These are phyloP conservation scores for Perodicticus potto DNA, from an alignment of 2,797 vertebrate species.

Conservation along the genomic window DNA sequence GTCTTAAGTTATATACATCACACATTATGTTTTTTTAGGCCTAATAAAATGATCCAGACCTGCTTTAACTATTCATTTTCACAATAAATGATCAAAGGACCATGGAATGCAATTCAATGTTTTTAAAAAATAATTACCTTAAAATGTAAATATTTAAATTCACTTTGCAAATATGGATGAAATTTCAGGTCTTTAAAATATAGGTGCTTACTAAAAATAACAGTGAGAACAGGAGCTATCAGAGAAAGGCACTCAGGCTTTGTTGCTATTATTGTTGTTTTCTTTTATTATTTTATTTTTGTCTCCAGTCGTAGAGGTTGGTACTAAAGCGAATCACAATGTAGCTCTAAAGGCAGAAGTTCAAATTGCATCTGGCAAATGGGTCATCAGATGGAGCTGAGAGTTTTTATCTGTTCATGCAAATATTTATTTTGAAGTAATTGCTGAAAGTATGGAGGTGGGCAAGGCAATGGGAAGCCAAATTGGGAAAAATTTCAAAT, in stretches of 20 bases:
- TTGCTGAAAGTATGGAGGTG: neutral
- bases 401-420: neutral
- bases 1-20: neutral
- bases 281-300: neutral
- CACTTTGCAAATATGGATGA: constrained; percentile 11
- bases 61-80: constrained; percentile 40
- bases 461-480: neutral
- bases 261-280: neutral
- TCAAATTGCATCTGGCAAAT: neutral
- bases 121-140: constrained; percentile 17
- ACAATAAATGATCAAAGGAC: neutral
- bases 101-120: constrained; percentile 35
- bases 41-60: constrained; percentile 9
- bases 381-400: neutral
- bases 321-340: neutral
- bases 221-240: neutral
- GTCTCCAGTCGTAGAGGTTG: neutral
- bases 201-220: neutral
- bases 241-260: neutral
- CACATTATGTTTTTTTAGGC: neutral
- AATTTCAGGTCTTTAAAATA: constrained; percentile 31
- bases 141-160: constrained; percentile 63
- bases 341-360: neutral
- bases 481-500: neutral
- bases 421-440: constrained; percentile 58